Base-by-base conservation (phyloP, 2,113 vertebrate species). In the Accipiter virgatus region DNA sequence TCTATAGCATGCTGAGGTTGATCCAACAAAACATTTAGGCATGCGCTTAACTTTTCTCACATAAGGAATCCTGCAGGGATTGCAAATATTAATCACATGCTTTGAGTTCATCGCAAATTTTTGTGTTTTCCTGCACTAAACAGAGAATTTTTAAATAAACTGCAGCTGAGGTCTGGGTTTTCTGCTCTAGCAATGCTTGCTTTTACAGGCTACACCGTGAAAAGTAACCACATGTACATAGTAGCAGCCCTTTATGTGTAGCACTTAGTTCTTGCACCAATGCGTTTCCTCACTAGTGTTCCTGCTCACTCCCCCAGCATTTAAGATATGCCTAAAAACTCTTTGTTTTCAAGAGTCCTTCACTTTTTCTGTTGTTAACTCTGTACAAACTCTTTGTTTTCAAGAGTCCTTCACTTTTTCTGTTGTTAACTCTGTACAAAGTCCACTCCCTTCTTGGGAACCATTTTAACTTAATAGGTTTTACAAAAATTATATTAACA, bases 191-290 rank as follows among this genome's bases (percentile, higher is more conserved):
- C 32, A 91, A 40, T 4, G 18, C 11, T 74, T 81, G 13, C 21
- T 83, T 81, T 74, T 45, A 78, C 20, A 58, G 17, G 26, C 32
- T 74, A 23, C 10, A 50, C 8, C 6, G 20, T 70, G 27, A 67
- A 75, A 75, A 62, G n/a, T 16, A 67, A 79, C 11, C 22, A 74
- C 70, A 79, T 2, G 6, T 27, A 48, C 0, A 1, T 7, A 73
- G 62, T 8, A 74, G 59, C 16, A 53, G 25, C 38, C 9, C 8
- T 78, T 56, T 56, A 36, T 0, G 0, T 1, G 2, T 20, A 43
- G 32, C 25, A 29, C 38, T 53, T 59, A 7, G 13, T 80, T 61
- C n/a, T 82, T 27, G 29, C 58, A 42, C 25, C 7, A 8, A 23
- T 45, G 23, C 16, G 38, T 56, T 73, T 65, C 62, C 25, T 61